Percentiles rank a stretch among this genome's conserved stretches.
Conservation (phyloP, 2,797 vertebrate species). For the Sternotherus odoratus region DNA sequence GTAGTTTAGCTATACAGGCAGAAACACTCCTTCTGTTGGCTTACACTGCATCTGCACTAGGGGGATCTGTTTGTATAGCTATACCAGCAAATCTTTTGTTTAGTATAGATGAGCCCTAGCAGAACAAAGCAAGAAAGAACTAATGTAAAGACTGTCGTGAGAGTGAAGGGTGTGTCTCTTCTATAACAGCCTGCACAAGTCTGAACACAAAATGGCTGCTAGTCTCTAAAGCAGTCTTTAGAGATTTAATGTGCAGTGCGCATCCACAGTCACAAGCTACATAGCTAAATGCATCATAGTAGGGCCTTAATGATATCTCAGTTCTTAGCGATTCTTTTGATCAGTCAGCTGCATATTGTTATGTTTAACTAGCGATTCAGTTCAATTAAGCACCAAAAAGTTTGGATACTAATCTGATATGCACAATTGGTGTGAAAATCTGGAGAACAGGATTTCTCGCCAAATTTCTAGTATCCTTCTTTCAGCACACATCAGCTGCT, state of each 20-base stretch:
- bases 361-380: neutral
- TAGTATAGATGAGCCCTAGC: neutral
- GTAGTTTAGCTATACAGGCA: neutral
- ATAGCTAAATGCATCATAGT: neutral
- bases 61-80: neutral
- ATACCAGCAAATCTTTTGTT: neutral
- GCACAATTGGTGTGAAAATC: neutral
- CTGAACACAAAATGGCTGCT: neutral
- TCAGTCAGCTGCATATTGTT: neutral
- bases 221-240: neutral
- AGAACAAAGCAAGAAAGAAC: neutral
- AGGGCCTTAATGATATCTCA: neutral
- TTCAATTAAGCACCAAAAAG: neutral
- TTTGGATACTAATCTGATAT: rapidly evolving
- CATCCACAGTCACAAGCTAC: neutral
- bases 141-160: neutral
- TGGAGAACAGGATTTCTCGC: neutral
- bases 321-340: neutral
- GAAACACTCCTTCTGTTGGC: neutral
- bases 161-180: neutral
- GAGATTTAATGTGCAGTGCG: neutral
- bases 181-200: neutral
- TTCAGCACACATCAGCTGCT: slow-evolving; percentile 33
- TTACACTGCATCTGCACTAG: neutral
- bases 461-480: slow-evolving; percentile 16